phyloP scores from a whole-genome alignment of 2,797 vertebrate genomes.

The Onychomys leucogaster region DNA sequence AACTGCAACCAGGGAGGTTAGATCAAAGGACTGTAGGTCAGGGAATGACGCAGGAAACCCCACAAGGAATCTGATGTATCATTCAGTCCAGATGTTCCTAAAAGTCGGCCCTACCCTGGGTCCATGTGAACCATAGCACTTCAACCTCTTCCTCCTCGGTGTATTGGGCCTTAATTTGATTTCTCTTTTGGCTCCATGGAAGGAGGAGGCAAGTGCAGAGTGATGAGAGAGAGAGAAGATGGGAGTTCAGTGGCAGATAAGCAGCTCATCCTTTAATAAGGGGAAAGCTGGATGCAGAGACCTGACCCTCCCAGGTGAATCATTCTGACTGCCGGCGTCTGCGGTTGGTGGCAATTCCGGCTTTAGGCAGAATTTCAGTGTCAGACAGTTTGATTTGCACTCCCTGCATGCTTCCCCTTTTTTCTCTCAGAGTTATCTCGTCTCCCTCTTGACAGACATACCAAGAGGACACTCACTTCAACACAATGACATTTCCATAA shows the following conservation, averaged over 20 bases:
- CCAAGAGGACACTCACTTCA: not conserved
- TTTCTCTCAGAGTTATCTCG: not conserved
- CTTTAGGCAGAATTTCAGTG: not conserved
- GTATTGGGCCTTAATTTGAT: not conserved
- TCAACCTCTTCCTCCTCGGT: not conserved
- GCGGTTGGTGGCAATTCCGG: not conserved
- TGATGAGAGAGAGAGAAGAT: not conserved
- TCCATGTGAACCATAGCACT: not conserved
- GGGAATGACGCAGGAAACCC: not conserved
- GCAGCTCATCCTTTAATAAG: not conserved
- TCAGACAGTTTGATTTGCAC: not conserved
- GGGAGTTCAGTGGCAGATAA: not conserved
- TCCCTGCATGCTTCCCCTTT: rapidly evolving
- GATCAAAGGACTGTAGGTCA: not conserved
- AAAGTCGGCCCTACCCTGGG: not conserved
- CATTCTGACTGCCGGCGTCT: not conserved
- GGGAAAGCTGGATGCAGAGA: not conserved
- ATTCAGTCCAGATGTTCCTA: not conserved
- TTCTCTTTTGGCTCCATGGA: not conserved
- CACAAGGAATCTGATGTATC: not conserved
- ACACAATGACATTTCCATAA: not conserved
- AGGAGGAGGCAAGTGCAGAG: not conserved
- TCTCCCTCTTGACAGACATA: not conserved
- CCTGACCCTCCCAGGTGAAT: constrained; percentile 33
- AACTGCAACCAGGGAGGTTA: not conserved